These are phyloP conservation scores for Drosophila mojavensis DNA, from an alignment of 1,140 invertebrate species.

Conservation along the genomic window DNA sequence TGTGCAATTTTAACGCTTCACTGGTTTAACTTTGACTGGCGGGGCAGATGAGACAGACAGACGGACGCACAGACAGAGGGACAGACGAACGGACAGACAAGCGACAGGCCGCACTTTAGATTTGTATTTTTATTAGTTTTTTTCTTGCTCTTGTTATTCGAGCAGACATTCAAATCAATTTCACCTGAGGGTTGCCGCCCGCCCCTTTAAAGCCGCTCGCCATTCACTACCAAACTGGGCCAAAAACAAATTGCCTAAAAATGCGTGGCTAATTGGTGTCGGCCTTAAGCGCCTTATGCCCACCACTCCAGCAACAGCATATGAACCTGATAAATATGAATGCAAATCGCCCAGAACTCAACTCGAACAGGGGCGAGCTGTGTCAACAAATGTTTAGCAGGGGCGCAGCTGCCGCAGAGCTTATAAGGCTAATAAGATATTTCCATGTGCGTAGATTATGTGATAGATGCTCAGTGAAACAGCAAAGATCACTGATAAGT, in stretches of 20 bases:
- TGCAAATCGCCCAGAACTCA: conserved; percentile 27
- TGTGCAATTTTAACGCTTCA: conserved; percentile 82
- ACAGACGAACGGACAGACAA: conserved; percentile 27
- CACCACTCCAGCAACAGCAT: conserved; percentile 60
- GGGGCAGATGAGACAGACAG: conserved; percentile 36
- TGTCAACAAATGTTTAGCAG: conserved; percentile 26
- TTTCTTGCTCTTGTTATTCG: not conserved
- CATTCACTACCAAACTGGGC: conserved; percentile 35
- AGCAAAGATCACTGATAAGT: too few relatives aligned
- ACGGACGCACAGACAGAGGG: conserved; percentile 26
- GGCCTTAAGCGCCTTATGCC: conserved; percentile 63
- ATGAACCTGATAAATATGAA: conserved; percentile 76
- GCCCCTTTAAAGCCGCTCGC: conserved; percentile 26
- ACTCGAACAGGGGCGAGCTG: conserved; percentile 4
- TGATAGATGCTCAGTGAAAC: not conserved
- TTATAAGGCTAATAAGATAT: not conserved
- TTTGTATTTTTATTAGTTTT: conserved; percentile 44
- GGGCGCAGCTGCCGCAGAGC: conserved; percentile 20
- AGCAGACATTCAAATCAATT: conserved; percentile 48
- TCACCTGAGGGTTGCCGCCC: conserved; percentile 57
- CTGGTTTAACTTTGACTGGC: conserved; percentile 76
- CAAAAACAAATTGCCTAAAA: conserved; percentile 64
- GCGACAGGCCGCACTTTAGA: conserved; percentile 13
- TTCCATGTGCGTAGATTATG: conserved; percentile 1
- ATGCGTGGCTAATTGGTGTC: conserved; percentile 72